phyloP scores from a whole-genome alignment of 2,888 invertebrate species.

The Eupithecia pulchellata region DNA sequence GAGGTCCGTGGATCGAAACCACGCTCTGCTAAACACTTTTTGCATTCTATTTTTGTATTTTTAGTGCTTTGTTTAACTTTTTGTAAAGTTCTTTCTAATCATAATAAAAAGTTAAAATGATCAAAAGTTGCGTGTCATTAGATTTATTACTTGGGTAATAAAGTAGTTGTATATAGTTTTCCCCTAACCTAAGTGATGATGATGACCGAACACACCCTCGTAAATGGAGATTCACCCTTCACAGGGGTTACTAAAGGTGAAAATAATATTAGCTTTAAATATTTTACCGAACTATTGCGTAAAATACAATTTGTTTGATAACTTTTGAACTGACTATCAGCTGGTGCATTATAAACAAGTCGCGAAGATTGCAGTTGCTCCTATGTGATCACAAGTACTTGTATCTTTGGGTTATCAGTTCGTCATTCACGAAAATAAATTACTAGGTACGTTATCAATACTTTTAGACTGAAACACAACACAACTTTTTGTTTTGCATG shows the following conservation, averaged over 20 bases:
- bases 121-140: slow-evolving; percentile 44
- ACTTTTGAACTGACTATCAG: slow-evolving; percentile 66
- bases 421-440: slow-evolving; percentile 18
- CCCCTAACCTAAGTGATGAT: slow-evolving; percentile 67
- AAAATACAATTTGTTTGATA: slow-evolving; percentile 52
- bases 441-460: background rate
- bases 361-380: slow-evolving; percentile 33
- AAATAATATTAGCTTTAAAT: slow-evolving; percentile 48
- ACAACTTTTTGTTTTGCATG: background rate
- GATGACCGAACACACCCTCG: slow-evolving; percentile 73
- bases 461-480: background rate
- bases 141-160: slow-evolving; percentile 59
- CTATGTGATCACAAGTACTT: slow-evolving; percentile 10
- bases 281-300: slow-evolving; percentile 43
- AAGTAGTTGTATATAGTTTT: slow-evolving; percentile 55
- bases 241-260: slow-evolving; percentile 63
- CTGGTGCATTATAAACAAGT: slow-evolving; percentile 53
- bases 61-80: background rate
- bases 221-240: slow-evolving; percentile 73
- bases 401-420: slow-evolving; percentile 19
- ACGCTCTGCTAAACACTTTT: slow-evolving; percentile 87
- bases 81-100: background rate
- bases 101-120: slow-evolving; percentile 15
- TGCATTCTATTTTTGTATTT: slow-evolving; percentile 21
- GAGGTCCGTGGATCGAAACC: slow-evolving; percentile 97